Percentiles rank a stretch among this genome's conserved stretches.
Conservation (phyloP, 1,140 invertebrate genomes). For the Mactra quadrangularis region DNA sequence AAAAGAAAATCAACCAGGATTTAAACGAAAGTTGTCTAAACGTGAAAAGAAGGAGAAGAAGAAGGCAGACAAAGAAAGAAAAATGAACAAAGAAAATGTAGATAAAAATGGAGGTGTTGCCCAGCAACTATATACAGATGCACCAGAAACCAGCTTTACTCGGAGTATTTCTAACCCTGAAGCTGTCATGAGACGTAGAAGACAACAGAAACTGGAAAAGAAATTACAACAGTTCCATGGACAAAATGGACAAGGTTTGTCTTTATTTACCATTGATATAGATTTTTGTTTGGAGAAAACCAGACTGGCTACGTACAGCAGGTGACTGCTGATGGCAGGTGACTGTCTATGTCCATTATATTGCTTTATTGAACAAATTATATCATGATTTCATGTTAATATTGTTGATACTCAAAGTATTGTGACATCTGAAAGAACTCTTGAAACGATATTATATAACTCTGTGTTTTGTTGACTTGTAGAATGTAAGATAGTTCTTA, state of each 20-base stretch:
- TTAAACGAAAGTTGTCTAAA: slow-evolving; percentile 97
- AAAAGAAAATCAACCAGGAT: slow-evolving; percentile 79
- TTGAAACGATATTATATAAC: no score
- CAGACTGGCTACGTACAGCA: no score
- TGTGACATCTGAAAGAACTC: no score
- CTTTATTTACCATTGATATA: background rate
- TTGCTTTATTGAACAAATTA: no score
- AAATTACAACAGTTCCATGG: slow-evolving; percentile 98
- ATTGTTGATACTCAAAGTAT: no score
- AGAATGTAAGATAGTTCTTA: no score
- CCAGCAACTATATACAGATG: slow-evolving; percentile 86
- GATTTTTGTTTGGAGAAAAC: no score
- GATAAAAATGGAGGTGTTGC: slow-evolving; percentile 74
- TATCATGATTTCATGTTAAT: no score
- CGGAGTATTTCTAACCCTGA: slow-evolving; percentile 99
- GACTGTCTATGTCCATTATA: no score
- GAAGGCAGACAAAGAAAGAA: slow-evolving; percentile 96
- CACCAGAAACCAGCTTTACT: slow-evolving; percentile 97
- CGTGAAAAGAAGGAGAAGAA: slow-evolving; percentile 99
- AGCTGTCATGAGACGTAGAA: slow-evolving; percentile 97
- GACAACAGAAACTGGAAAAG: slow-evolving; percentile 98
- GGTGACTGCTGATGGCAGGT: no score
- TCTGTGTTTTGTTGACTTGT: no score
- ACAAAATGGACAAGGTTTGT: slow-evolving; percentile 87
- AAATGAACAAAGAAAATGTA: slow-evolving; percentile 87